phyloP scores from a whole-genome alignment of 1,140 invertebrate species.

The Steinernema feltiae region DNA sequence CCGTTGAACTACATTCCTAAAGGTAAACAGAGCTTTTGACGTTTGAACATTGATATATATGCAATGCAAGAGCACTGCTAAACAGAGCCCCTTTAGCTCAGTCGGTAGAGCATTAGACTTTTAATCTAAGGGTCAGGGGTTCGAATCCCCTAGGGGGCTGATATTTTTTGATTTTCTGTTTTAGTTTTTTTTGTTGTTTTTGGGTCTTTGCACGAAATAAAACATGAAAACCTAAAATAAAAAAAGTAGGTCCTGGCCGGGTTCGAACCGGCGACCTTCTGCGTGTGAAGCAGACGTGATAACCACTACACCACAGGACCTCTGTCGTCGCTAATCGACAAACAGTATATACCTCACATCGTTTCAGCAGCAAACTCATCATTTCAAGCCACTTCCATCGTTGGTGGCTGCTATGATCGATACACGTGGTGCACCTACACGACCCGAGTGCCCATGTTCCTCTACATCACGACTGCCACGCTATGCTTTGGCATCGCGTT shows the following conservation, averaged over 20 bases:
- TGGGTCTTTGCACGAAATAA: too few species aligned
- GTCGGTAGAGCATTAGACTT: too few species aligned
- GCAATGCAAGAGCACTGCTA: too few species aligned
- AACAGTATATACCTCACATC: too few species aligned
- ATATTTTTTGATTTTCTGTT: background rate
- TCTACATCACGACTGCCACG: background rate
- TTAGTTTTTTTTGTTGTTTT: too few species aligned
- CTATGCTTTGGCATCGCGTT: background rate
- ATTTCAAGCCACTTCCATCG: background rate
- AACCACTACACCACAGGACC: constrained; percentile 36
- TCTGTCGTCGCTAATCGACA: too few species aligned
- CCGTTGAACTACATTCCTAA: constrained; percentile 16
- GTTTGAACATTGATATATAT: too few species aligned
- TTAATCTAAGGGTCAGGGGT: too few species aligned
- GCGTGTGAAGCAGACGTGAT: constrained; percentile 44
- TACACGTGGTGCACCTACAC: background rate
- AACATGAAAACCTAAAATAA: too few species aligned
- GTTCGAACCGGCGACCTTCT: constrained; percentile 44
- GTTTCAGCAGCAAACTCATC: background rate
- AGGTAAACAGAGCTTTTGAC: too few species aligned
- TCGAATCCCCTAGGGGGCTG: too few species aligned
- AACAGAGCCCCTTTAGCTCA: too few species aligned
- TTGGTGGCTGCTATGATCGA: background rate
- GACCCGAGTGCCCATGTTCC: background rate
- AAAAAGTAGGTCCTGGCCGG: constrained; percentile 22